Evolutionary conservation across 2,113 vertebrate genomes (phyloP).

Genomic region (Carassius carassius): DNA sequence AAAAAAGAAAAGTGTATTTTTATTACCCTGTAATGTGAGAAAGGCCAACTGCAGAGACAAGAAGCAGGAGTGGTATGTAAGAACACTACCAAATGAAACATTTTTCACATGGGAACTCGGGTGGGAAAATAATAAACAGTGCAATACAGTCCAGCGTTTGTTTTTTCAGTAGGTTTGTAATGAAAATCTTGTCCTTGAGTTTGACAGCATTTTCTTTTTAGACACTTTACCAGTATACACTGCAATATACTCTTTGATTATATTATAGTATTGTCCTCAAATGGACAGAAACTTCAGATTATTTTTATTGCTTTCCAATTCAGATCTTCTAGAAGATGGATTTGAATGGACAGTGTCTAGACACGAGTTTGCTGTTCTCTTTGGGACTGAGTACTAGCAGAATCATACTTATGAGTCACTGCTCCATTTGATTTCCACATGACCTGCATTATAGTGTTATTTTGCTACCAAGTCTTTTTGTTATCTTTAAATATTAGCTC

Average conservation of each 20-base stretch:
- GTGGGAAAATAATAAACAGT: constrained; percentile 38
- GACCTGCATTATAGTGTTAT: constrained; percentile 1
- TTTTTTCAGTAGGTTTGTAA: constrained; percentile 40
- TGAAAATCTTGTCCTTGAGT: constrained; percentile 1
- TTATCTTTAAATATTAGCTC: constrained; percentile 8
- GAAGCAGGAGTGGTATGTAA: constrained; percentile 62
- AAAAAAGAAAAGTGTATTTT: constrained; percentile 33
- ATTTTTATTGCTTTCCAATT: background rate
- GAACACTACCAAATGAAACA: constrained; percentile 67
- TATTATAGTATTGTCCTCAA: background rate
- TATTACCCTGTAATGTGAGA: constrained; percentile 47
- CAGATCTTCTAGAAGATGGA: background rate
- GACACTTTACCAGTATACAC: background rate
- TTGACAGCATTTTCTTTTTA: constrained; percentile 14
- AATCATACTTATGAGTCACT: background rate
- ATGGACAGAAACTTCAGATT: background rate
- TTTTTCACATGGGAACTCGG: constrained; percentile 43
- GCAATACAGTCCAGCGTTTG: constrained; percentile 38
- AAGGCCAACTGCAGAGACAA: constrained; percentile 47
- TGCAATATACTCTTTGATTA: background rate
- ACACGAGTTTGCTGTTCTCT: background rate
- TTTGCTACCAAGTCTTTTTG: background rate
- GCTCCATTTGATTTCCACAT: constrained; percentile 11
- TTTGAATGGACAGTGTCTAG: background rate
- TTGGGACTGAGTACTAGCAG: background rate